Base-by-base conservation (phyloP, 2,113 vertebrate species). In the Zapus hudsonius region DNA sequence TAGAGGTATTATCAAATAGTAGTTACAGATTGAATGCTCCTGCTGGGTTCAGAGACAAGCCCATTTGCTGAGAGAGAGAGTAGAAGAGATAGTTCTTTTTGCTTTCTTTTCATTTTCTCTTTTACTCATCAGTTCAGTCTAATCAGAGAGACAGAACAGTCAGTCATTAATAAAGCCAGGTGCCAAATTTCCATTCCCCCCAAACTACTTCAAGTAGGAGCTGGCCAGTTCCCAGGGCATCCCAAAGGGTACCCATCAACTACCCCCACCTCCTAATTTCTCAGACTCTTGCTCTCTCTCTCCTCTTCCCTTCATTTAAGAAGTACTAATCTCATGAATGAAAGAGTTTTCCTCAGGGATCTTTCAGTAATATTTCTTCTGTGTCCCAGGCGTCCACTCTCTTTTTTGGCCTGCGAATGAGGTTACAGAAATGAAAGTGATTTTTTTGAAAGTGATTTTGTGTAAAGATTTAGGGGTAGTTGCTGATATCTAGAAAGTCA, bases 61-160 rank as follows among this genome's bases (percentile, higher is more conserved):
- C 9, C 40, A 87, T 78, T 93, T 84, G 74, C 79, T 64, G n/a
- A 89, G 40, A 79, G 42, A 16, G 67, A n/a, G n/a, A 29, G 38
- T 64, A 87, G 80, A 87, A 66, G 40, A 89, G 59, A 81, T 93
- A 29, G 44, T 85, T 90, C 55, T 89, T 93, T 91, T 73, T 38
- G 38, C 10, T 84, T 82, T 63, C 25, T n/a, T 87, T 44, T 70
- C 7, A 57, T 92, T 94, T 82, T 64, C 20, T 87, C 73, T 90
- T 89, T n/a, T 83, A 81, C 33, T 63, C 27, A 1, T 84, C 57
- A 91, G 76, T 87, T 94, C 84, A 81, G 67, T 87, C n/a, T 72
- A 85, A 92, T 61, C 91, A 85, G 74, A 93, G 31, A 93, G 89
- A 94, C 44, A 96, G 93, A 92, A 88, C 7, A 93, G 57, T 19